Conservation (phyloP, 2,113 vertebrate genomes). For the Tyto alba region DNA sequence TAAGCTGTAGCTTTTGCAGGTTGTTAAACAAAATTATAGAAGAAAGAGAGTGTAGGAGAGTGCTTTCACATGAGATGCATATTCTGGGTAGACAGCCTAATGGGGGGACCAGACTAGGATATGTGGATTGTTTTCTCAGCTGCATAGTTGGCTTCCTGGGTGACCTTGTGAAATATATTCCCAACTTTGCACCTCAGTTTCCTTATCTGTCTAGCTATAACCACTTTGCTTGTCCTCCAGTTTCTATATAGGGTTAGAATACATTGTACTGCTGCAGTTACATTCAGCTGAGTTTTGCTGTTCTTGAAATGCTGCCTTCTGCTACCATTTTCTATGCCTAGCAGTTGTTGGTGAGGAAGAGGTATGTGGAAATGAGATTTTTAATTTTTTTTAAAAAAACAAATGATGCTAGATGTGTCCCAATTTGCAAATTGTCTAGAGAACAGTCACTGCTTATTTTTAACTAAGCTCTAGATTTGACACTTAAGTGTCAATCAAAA, state of each 20-base stretch:
- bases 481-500: not conserved
- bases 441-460: not conserved
- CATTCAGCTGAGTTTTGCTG: not conserved
- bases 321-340: not conserved
- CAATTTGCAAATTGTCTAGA: not conserved
- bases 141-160: not conserved
- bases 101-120: not conserved
- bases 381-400: not conserved
- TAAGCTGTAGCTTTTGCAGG: not conserved
- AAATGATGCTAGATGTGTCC: not conserved
- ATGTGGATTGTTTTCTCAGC: not conserved
- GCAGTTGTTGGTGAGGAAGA: not conserved
- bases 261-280: not conserved
- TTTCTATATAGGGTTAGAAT: not conserved
- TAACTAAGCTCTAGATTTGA: not conserved
- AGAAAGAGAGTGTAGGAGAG: not conserved
- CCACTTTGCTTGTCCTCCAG: not conserved
- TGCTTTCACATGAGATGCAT: not conserved
- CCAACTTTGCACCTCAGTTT: not conserved
- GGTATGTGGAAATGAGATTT: not conserved
- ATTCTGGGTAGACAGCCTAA: not conserved
- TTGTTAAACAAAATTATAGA: constrained; percentile 40
- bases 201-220: not conserved
- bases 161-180: constrained; percentile 2
- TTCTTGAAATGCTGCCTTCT: not conserved